phyloP scores from a whole-genome alignment of 2,888 invertebrate species.

The Drosophila sordidula region DNA sequence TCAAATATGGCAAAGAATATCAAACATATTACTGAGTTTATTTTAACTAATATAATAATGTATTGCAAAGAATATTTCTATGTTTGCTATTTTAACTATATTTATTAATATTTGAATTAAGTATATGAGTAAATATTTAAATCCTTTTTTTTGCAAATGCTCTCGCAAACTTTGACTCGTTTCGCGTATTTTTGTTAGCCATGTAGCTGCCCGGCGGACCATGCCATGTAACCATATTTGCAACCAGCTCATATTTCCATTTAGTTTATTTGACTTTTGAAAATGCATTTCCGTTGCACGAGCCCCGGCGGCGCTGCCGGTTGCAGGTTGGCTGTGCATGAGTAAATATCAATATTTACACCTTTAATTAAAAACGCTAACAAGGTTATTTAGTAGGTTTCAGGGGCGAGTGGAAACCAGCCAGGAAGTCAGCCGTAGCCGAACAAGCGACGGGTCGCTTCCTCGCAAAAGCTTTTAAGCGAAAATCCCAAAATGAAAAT shows the following conservation, averaged over 20 bases:
- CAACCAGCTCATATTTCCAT: slow-evolving; percentile 68
- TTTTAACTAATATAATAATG: too few species aligned
- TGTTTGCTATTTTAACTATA: too few species aligned
- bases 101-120: too few species aligned
- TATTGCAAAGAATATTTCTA: too few species aligned
- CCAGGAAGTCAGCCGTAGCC: slow-evolving; percentile 61
- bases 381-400: slow-evolving; percentile 83
- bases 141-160: not conserved
- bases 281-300: slow-evolving; percentile 74
- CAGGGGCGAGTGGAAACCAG: slow-evolving; percentile 45
- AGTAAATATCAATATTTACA: slow-evolving; percentile 84
- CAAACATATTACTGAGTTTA: too few species aligned
- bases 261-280: slow-evolving; percentile 75
- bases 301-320: slow-evolving; percentile 31
- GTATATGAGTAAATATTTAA: not conserved
- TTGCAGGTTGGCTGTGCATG: slow-evolving; percentile 51
- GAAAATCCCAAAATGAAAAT: slow-evolving; percentile 68
- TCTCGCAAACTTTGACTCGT: not conserved
- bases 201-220: slow-evolving; percentile 6
- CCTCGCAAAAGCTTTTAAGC: slow-evolving; percentile 73
- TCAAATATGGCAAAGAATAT: not conserved
- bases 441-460: slow-evolving; percentile 37
- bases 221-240: slow-evolving; percentile 40
- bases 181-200: not conserved
- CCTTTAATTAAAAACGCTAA: slow-evolving; percentile 85